Evolutionary conservation across 2,113 vertebrate genomes (phyloP).

Genomic region (Willisornis vidua): DNA sequence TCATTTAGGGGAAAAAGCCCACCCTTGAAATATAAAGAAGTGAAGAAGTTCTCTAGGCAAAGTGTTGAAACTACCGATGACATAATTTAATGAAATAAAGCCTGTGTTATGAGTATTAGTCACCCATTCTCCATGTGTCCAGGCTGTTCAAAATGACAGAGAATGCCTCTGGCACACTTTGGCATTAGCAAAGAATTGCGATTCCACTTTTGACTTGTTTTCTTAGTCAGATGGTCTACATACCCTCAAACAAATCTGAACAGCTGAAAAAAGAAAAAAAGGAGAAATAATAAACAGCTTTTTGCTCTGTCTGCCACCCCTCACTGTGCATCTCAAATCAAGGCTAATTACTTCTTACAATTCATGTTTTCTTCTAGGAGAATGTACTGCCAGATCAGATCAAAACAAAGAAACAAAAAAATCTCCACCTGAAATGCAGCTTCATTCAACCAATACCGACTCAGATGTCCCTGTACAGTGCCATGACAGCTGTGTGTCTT

Average conservation of each 20-base stretch:
- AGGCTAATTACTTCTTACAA: neutral
- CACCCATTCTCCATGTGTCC: neutral
- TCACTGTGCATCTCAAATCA: neutral
- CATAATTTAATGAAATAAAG: neutral
- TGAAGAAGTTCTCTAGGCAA: neutral
- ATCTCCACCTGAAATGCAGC: neutral
- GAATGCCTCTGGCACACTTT: neutral
- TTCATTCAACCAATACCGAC: rapidly evolving
- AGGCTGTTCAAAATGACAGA: slow-evolving; percentile 15
- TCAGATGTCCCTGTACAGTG: neutral
- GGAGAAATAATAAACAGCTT: neutral
- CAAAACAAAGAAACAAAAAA: neutral
- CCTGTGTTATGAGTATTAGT: neutral
- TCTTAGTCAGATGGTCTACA: neutral
- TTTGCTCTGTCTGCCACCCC: neutral
- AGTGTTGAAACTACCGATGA: neutral
- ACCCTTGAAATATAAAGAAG: neutral
- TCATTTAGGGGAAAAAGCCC: neutral
- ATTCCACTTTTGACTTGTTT: neutral
- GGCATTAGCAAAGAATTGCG: neutral
- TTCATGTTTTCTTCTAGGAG: neutral
- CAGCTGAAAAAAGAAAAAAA: neutral
- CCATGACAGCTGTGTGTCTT: neutral
- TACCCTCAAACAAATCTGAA: neutral
- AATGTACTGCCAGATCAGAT: neutral